These are phyloP conservation scores for Actinemys pallida DNA, from an alignment of 2,113 vertebrate genomes.

Conservation along the genomic window DNA sequence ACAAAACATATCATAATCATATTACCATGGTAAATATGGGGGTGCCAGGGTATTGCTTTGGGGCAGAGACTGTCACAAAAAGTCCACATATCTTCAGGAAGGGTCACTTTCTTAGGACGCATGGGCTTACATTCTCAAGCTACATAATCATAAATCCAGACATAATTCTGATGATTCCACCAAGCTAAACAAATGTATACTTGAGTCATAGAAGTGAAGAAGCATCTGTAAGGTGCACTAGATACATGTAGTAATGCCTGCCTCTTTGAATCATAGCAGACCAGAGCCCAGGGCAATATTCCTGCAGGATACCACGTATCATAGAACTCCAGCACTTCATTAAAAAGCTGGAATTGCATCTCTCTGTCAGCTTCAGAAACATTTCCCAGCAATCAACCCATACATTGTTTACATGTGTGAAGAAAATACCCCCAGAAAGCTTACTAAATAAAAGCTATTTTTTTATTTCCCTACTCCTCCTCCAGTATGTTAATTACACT, in stretches of 20 bases:
- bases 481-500: not conserved
- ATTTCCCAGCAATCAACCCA: not conserved
- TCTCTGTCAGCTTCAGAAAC: not conserved
- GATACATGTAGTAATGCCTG: fast-evolving
- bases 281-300: fast-evolving
- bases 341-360: not conserved
- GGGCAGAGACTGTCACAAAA: too few relatives aligned
- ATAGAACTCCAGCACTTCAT: not conserved
- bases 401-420: not conserved
- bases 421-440: not conserved
- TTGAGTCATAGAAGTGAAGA: fast-evolving
- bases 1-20: too few relatives aligned
- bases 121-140: not conserved
- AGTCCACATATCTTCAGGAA: too few relatives aligned
- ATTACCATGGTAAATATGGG: too few relatives aligned
- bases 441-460: not conserved
- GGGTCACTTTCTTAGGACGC: not conserved
- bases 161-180: not conserved
- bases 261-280: not conserved
- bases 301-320: too few relatives aligned
- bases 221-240: not conserved
- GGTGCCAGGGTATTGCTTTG: too few relatives aligned
- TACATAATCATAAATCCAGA: not conserved
- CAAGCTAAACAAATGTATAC: not conserved
- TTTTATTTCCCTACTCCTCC: not conserved